Conservation (phyloP, 2,888 invertebrate species). For the Drosophila gaucha region DNA sequence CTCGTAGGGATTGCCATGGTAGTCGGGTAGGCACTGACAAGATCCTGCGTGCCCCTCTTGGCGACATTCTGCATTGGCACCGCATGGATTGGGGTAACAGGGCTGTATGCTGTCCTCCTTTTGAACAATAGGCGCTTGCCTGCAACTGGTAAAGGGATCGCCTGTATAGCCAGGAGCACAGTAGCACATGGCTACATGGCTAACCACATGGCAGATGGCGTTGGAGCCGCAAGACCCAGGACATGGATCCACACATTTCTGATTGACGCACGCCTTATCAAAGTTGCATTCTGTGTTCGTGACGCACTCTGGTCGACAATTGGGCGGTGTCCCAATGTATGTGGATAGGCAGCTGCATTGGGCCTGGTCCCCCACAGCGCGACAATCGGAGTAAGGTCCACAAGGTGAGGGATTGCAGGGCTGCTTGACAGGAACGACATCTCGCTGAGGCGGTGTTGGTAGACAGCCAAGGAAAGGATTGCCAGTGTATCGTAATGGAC, state of each 20-base stretch:
- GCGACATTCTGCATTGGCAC: conserved; percentile 88
- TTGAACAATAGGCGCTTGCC: conserved; percentile 67
- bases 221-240: conserved; percentile 87
- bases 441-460: conserved; percentile 74
- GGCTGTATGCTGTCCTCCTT: conserved; percentile 84
- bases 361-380: conserved; percentile 84
- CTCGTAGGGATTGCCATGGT: conserved; percentile 89
- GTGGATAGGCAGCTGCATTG: conserved; percentile 88
- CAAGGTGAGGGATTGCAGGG: conserved; percentile 86
- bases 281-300: conserved; percentile 89
- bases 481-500: conserved; percentile 89
- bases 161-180: conserved; percentile 88
- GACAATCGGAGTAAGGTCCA: conserved; percentile 87
- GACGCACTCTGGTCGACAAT: conserved; percentile 89
- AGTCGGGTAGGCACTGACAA: conserved; percentile 89
- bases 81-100: conserved; percentile 88
- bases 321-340: conserved; percentile 89
- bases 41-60: conserved; percentile 88
- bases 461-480: conserved; percentile 91
- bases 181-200: conserved; percentile 87
- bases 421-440: conserved; percentile 57
- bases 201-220: conserved; percentile 86
- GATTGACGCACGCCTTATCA: conserved; percentile 89
- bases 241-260: conserved; percentile 90
- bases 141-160: conserved; percentile 87